Evolutionary conservation across 64 coral and sea anemone species (phyloP).

Genomic region (Acropora yongei): DNA sequence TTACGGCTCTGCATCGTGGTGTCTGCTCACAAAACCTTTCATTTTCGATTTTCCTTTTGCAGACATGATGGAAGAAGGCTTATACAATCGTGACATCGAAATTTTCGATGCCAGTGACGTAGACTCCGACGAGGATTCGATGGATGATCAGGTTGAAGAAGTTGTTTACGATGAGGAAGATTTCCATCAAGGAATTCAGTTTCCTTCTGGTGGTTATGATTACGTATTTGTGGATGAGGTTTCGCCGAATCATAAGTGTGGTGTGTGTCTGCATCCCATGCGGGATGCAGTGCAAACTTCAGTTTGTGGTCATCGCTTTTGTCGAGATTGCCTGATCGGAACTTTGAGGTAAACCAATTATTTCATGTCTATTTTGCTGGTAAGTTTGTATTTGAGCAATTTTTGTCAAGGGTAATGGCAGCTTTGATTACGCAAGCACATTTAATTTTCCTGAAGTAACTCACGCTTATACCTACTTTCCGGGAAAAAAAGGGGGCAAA

Average conservation of each 20-base stretch:
- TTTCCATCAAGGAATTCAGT: not conserved
- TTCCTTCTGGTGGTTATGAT: constrained; percentile 35
- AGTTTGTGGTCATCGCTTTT: constrained; percentile 66
- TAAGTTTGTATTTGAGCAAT: too few species aligned
- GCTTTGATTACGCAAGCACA: too few species aligned
- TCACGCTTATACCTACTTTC: too few species aligned
- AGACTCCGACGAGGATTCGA: constrained; percentile 7
- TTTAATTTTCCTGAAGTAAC: too few species aligned
- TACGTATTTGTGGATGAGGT: constrained; percentile 65
- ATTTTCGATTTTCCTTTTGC: not conserved
- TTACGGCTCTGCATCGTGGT: not conserved
- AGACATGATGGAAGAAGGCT: too few species aligned
- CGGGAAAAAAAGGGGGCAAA: too few species aligned
- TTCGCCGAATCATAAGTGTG: constrained; percentile 50
- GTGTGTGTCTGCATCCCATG: constrained; percentile 56
- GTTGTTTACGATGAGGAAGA: not conserved
- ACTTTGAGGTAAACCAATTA: constrained; percentile 30
- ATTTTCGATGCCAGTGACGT: not conserved
- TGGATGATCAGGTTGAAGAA: not conserved
- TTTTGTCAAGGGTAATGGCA: too few species aligned
- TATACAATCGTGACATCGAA: not conserved
- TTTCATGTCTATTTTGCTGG: not conserved
- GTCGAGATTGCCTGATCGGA: constrained; percentile 18
- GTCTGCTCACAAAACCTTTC: not conserved
- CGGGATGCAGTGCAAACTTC: constrained; percentile 54